Evolutionary conservation across 2,113 vertebrate species (phyloP).

Genomic region (Otus sunia): DNA sequence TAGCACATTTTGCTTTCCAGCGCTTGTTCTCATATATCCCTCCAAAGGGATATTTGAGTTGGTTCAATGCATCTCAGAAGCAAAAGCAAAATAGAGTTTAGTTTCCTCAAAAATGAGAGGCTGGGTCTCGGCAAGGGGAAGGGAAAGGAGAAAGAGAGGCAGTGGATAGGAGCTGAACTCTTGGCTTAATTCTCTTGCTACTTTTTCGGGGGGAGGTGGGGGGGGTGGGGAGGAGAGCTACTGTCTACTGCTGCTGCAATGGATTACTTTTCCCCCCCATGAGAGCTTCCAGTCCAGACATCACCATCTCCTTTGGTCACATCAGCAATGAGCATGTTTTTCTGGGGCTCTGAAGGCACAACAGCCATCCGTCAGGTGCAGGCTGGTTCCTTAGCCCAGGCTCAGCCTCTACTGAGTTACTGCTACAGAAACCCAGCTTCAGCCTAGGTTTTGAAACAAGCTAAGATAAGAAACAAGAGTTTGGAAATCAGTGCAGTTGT

Average conservation of each 20-base stretch:
- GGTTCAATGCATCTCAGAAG: neutral
- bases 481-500: neutral
- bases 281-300: neutral
- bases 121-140: fast-evolving
- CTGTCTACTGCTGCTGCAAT: neutral
- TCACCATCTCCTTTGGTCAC: neutral
- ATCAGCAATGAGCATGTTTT: neutral
- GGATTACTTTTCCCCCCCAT: fast-evolving
- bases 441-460: neutral
- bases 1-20: neutral
- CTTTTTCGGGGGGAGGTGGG: neutral
- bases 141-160: neutral
- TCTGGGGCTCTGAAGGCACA: neutral
- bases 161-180: neutral
- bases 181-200: neutral
- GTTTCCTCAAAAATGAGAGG: neutral
- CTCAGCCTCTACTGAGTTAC: neutral
- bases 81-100: neutral
- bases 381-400: neutral
- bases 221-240: neutral
- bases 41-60: neutral
- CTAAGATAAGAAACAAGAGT: neutral
- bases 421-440: neutral
- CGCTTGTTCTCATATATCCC: neutral
- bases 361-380: neutral